Base-by-base conservation (phyloP, 37 sponge, comb jelly and placozoan species). In the Beroe ovata region DNA sequence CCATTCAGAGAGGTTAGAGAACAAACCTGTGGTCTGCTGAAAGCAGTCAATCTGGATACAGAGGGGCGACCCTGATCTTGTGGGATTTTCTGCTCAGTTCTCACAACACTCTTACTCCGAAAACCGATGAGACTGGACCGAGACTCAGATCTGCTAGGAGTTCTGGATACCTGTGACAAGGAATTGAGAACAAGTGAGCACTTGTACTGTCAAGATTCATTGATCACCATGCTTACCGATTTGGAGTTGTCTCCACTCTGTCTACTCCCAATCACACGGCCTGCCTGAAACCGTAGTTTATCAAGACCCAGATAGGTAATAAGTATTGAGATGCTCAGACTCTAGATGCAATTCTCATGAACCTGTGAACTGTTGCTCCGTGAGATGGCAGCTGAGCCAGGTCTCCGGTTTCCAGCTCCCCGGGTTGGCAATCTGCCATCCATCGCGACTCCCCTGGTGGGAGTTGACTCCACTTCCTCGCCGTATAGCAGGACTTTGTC, bases 401-500 rank as follows among this genome's bases (percentile, higher is more conserved):
- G 54, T 11, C 54, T 47, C 54, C 54, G 6, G 54, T 16, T 11
- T 47, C 54, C 54, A 16, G 11, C 54, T 47, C 54, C 54, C 54
- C 11, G 6, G 11, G 11, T 11, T 47, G 54, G 54, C 54, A 47
- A 11, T 47, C 54, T 47, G 54, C 54, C 54, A 47, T 47, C 11
- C 54, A 6, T 11, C 11, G 54, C 6, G 11, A 47, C 11, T n/a
- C n/a, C n/a, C 54, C 54, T 47, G 54, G 54, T 47, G 54, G 54
- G 54, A 16, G 54, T 47, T 6, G 54, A 47, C 11, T 47, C 54
- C 54, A 47, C 54, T 11, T 47, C 84, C 47, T 77, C 84, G 1
- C 84, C 84, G 54, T 77, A 77, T 54, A 77, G 33, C 84, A 77
- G 35, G 11, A 47, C 54, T 11, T 47, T 47, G 28, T 4, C 23